Percentiles rank a stretch among this genome's conserved stretches.
Evolutionary conservation across 2,113 vertebrate genomes (phyloP).

Genomic region (Physeter macrocephalus): DNA sequence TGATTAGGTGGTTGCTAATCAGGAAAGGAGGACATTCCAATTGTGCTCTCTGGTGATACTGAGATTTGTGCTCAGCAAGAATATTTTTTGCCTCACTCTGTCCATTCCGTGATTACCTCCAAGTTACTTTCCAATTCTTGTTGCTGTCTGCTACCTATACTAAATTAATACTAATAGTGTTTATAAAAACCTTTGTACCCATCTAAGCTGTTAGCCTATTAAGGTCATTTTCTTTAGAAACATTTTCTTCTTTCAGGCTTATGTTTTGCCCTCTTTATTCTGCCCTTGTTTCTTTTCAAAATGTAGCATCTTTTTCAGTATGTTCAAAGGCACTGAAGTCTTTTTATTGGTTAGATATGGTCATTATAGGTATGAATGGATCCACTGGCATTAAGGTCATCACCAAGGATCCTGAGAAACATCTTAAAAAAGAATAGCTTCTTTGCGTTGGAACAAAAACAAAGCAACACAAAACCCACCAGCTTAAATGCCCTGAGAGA

Average conservation of each 20-base stretch:
- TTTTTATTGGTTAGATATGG: neutral
- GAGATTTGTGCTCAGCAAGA: constrained; percentile 56
- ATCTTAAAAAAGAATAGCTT: neutral
- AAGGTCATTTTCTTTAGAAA: constrained; percentile 44
- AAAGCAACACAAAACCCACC: constrained; percentile 1
- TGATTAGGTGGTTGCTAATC: constrained; percentile 26
- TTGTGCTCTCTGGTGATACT: constrained; percentile 12
- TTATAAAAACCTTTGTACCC: constrained; percentile 26
- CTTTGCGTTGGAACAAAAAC: neutral
- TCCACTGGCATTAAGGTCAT: neutral
- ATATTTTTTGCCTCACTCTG: constrained; percentile 27
- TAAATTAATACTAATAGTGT: constrained; percentile 60
- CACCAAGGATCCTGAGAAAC: constrained; percentile 31
- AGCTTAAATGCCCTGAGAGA: neutral
- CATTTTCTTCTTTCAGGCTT: constrained; percentile 19
- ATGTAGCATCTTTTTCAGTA: neutral
- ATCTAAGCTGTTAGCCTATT: constrained; percentile 40
- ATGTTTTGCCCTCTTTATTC: constrained; percentile 22
- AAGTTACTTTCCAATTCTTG: constrained; percentile 31
- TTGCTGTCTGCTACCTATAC: constrained; percentile 55
- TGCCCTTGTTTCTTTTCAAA: constrained; percentile 21
- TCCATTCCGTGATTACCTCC: constrained; percentile 48
- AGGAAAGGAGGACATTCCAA: constrained; percentile 42
- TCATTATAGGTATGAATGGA: neutral
- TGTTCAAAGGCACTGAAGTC: neutral